A percentile compares a stretch with the other conserved stretches of the same genome.
Conservation (phyloP, 2,888 invertebrate species). For the Drosophila kokeensis region DNA sequence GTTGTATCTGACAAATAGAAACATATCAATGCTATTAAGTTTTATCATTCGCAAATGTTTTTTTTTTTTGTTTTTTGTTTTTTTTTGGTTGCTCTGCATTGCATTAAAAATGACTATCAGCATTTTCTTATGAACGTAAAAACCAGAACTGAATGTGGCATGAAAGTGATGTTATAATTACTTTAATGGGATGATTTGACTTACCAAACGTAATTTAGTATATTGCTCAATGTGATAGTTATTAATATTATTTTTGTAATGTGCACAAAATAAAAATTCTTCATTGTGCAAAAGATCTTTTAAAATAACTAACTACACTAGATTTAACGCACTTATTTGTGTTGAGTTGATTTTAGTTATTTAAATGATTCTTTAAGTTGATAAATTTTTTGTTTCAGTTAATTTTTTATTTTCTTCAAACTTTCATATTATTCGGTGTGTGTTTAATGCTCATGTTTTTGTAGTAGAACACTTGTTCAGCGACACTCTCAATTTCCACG, state of each 20-base stretch:
- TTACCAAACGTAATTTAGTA: conserved; percentile 68
- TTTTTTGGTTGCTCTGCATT: conserved; percentile 3
- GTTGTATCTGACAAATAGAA: conserved; percentile 37
- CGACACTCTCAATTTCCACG: conserved; percentile 18
- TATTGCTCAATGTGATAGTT: conserved; percentile 60
- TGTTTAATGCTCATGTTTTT: conserved; percentile 50
- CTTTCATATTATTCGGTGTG: conserved; percentile 14
- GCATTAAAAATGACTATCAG: conserved; percentile 36
- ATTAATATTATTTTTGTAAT: conserved; percentile 67
- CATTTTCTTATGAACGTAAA: conserved; percentile 21
- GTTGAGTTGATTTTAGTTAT: conserved; percentile 3
- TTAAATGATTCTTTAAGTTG: not conserved
- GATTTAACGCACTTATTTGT: not conserved
- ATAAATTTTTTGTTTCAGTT: not conserved
- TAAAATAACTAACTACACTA: conserved; percentile 1
- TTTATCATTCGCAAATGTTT: conserved; percentile 44
- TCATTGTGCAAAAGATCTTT: conserved; percentile 50
- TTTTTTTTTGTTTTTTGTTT: not conserved
- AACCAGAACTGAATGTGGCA: not conserved
- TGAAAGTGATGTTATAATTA: not conserved
- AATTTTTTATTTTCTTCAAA: not conserved
- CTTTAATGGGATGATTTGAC: conserved; percentile 43
- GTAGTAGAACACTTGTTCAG: conserved; percentile 34
- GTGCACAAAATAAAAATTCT: conserved; percentile 53
- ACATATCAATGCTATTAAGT: conserved; percentile 50